phyloP scores from a whole-genome alignment of 1,140 invertebrate genomes.

The Dryas iulia region DNA sequence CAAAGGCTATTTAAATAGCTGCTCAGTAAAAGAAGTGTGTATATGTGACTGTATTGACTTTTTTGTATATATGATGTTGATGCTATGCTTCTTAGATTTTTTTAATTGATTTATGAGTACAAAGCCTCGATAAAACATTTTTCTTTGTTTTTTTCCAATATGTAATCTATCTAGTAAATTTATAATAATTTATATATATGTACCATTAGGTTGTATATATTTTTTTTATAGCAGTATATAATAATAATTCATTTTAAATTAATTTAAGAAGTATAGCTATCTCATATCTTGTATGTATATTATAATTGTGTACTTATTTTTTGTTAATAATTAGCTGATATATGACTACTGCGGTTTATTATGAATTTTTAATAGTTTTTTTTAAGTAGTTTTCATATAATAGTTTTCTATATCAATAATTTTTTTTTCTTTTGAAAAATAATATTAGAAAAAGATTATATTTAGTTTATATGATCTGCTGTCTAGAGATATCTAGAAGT shows the following conservation, averaged over 20 bases:
- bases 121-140: too few relatives aligned
- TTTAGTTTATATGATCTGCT: too few relatives aligned
- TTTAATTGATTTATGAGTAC: too few relatives aligned
- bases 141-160: too few relatives aligned
- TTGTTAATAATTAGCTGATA: neutral
- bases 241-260: neutral
- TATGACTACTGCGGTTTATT: neutral
- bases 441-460: too few relatives aligned
- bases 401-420: too few relatives aligned
- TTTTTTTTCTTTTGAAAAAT: too few relatives aligned
- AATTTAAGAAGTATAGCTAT: neutral
- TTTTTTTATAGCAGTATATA: neutral
- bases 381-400: neutral
- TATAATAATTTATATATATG: too few relatives aligned
- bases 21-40: neutral
- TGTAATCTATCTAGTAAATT: too few relatives aligned
- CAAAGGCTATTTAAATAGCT: neutral
- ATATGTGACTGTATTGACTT: neutral
- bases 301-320: neutral
- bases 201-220: too few relatives aligned
- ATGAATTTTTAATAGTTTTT: neutral
- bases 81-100: too few relatives aligned
- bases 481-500: too few relatives aligned
- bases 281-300: neutral
- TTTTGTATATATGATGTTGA: neutral